A percentile compares a stretch with the other conserved stretches of the same genome.
phyloP scores from a whole-genome alignment of 2,888 invertebrate genomes.

The Nomada ruficornis region DNA sequence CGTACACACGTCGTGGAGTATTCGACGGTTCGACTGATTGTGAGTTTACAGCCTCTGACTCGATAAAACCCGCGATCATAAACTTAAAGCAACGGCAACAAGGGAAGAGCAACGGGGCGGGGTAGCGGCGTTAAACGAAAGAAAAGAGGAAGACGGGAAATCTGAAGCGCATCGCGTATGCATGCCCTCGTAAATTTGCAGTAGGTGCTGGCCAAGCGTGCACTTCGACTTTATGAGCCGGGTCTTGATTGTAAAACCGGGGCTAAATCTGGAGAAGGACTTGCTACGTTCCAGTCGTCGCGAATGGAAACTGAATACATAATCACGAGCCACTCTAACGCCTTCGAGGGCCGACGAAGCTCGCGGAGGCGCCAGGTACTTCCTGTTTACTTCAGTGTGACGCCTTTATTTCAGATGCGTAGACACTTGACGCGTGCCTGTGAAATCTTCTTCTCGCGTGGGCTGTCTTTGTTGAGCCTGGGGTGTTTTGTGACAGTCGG shows the following conservation, averaged over 20 bases:
- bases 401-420: no score
- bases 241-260: constrained; percentile 58
- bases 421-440: background rate
- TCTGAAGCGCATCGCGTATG: constrained; percentile 53
- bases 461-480: background rate
- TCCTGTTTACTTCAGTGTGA: constrained; percentile 11
- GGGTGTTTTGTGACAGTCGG: background rate
- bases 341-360: background rate
- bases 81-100: constrained; percentile 41
- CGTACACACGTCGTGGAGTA: background rate
- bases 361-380: constrained; percentile 2
- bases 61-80: constrained; percentile 55
- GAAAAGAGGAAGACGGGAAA: constrained; percentile 4
- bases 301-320: constrained; percentile 60
- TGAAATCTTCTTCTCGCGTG: constrained; percentile 21
- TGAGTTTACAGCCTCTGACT: constrained; percentile 48
- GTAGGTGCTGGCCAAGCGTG: constrained; percentile 10
- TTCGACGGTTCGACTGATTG: constrained; percentile 47
- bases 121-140: background rate
- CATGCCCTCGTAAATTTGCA: constrained; percentile 55
- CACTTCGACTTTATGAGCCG: constrained; percentile 53
- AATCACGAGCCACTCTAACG: constrained; percentile 40
- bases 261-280: constrained; percentile 53
- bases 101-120: background rate
- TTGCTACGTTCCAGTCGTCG: constrained; percentile 43